Conservation (phyloP, 2,888 invertebrate genomes). For the Eupithecia tripunctaria region DNA sequence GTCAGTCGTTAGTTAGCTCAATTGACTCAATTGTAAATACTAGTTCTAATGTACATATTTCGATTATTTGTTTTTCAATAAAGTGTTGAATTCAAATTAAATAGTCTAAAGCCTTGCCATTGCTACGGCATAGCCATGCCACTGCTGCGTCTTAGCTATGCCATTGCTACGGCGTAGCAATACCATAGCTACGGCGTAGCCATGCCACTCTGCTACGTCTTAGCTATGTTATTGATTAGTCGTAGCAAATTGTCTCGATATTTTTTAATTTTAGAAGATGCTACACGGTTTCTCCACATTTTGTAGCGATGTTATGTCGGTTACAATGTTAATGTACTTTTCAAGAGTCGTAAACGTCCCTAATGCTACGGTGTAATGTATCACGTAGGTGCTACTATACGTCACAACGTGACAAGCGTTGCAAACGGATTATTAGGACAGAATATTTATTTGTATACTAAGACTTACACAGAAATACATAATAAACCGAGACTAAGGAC, state of each 20-base stretch:
- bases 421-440: conserved; percentile 51
- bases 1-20: too few species aligned
- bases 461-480: too few species aligned
- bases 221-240: background rate
- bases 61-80: too few species aligned
- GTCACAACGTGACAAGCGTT: conserved; percentile 23
- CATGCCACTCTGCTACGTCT: too few species aligned
- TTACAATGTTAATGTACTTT: conserved; percentile 5
- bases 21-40: too few species aligned
- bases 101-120: too few species aligned
- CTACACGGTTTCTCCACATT: background rate
- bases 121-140: background rate
- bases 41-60: too few species aligned
- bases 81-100: too few species aligned
- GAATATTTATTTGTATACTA: too few species aligned
- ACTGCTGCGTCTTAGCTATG: background rate
- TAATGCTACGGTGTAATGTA: conserved; percentile 18
- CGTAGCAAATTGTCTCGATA: background rate
- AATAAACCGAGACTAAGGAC: too few species aligned
- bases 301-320: background rate
- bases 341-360: background rate
- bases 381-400: conserved; percentile 16
- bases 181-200: background rate
- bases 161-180: background rate
- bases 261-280: background rate